phyloP scores from a whole-genome alignment of 2,113 vertebrate genomes.

The Myodes glareolus region DNA sequence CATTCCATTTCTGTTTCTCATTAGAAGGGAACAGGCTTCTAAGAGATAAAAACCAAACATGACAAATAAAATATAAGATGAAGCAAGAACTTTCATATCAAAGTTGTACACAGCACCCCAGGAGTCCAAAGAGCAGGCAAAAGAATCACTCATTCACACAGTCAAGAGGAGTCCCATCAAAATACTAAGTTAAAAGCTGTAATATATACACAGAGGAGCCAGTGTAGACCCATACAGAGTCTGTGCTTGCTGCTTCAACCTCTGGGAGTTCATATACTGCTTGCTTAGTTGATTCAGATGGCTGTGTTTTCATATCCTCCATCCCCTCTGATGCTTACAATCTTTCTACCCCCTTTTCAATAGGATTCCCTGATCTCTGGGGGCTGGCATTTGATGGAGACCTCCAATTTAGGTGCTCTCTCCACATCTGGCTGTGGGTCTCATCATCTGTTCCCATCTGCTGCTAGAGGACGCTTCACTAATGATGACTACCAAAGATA shows the following conservation, averaged over 20 bases:
- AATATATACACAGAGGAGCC: background rate
- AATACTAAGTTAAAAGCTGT: background rate
- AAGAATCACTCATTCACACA: background rate
- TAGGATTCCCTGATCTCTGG: background rate
- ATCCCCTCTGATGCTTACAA: background rate
- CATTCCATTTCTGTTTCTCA: background rate
- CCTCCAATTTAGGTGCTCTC: background rate
- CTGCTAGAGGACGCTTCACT: background rate
- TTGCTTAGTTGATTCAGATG: background rate
- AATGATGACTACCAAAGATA: background rate
- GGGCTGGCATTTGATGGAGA: background rate
- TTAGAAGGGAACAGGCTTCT: background rate
- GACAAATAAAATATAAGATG: background rate
- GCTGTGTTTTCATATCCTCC: background rate
- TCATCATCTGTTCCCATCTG: background rate
- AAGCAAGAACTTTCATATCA: background rate
- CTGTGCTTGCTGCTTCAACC: background rate
- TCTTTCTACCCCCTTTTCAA: background rate
- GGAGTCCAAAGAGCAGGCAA: background rate
- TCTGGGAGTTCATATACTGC: background rate
- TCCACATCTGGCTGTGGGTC: background rate
- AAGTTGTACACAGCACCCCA: background rate
- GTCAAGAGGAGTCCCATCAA: background rate
- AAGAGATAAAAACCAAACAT: background rate
- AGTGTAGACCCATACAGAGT: background rate